phyloP scores from a whole-genome alignment of 2,797 vertebrate genomes.

The Melanotaenia trifasciata region DNA sequence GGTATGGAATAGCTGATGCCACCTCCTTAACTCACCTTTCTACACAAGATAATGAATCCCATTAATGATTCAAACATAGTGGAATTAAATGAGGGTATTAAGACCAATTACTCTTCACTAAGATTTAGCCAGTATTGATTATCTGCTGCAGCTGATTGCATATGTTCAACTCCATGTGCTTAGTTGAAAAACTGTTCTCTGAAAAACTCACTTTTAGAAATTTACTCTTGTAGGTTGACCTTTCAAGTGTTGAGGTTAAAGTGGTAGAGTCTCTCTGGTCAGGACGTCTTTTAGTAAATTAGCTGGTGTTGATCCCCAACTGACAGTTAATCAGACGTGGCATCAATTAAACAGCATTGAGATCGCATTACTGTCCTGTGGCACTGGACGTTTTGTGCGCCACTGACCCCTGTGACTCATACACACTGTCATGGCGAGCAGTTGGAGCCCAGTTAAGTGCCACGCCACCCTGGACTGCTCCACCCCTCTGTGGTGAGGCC shows the following conservation, averaged over 20 bases:
- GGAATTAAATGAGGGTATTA: neutral
- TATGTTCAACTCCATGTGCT: neutral
- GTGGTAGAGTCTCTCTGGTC: conserved; percentile 26
- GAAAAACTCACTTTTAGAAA: neutral
- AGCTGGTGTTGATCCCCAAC: conserved; percentile 72
- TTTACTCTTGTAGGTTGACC: conserved; percentile 1
- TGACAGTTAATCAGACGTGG: conserved; percentile 80
- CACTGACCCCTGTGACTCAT: conserved; percentile 70
- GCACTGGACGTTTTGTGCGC: conserved; percentile 74
- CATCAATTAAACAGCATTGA: conserved; percentile 77
- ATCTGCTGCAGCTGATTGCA: neutral
- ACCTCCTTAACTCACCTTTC: neutral
- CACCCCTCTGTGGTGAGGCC: conserved; percentile 50
- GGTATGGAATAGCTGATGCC: neutral
- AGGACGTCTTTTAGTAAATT: conserved; percentile 63
- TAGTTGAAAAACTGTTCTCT: neutral
- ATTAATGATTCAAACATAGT: neutral
- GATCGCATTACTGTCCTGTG: conserved; percentile 68
- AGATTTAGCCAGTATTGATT: neutral
- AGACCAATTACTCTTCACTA: neutral
- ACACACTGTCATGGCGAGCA: conserved; percentile 24
- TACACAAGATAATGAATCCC: neutral
- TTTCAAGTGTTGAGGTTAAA: conserved; percentile 31
- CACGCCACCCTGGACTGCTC: conserved; percentile 64
- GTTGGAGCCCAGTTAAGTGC: conserved; percentile 56